Evolutionary conservation across 2,888 invertebrate genomes (phyloP), one percentile per base, ranked within the genome.

Genomic region (Tanypteryx hageni): DNA sequence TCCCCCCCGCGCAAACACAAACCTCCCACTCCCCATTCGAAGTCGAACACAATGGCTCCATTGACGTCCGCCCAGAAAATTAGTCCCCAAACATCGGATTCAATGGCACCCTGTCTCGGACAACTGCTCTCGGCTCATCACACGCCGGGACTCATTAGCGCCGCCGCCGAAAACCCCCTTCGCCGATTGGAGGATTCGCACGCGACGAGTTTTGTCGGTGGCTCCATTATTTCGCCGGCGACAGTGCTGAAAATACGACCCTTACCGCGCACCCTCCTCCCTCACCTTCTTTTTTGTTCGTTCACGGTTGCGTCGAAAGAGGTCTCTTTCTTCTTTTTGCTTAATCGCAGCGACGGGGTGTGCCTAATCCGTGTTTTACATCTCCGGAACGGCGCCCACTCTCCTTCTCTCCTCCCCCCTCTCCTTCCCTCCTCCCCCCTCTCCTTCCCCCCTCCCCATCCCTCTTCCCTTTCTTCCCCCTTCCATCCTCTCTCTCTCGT

Each of bases 21-120:
- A n/a, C 68, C 22, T 22, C 10, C 68, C 22, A 18, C 22, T 18
- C 18, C 13, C 61, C 61, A 18, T 61, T 22, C 64, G n/a, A 68
- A 68, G 68, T 68, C 68, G 68, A 68, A 68, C 68, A 68, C 68
- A 68, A 68, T 68, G 68, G 68, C 68, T 68, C 68, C 68, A 68
- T 68, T 68, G 68, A 68, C 68, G 68, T 68, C 68, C 68, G n/a
- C 68, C 68, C 68, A 68, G 68, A 68, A 68, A 68, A 68, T 68
- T 68, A 68, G 68, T 22, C 22, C n/a, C 68, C 68, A 68, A 68
- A 68, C 68, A 68, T 9, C 9, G n/a, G n/a, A 68, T 68, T 68
- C 68, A 68, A 68, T 68, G 68, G 68, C 9, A 68, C n/a, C 22
- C 18, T 68, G 68, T n/a, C n/a, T 68, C 68, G 68, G 68, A 68